These are phyloP conservation scores for Tribolium freemani DNA, from an alignment of 2,888 invertebrate species.

Conservation along the genomic window DNA sequence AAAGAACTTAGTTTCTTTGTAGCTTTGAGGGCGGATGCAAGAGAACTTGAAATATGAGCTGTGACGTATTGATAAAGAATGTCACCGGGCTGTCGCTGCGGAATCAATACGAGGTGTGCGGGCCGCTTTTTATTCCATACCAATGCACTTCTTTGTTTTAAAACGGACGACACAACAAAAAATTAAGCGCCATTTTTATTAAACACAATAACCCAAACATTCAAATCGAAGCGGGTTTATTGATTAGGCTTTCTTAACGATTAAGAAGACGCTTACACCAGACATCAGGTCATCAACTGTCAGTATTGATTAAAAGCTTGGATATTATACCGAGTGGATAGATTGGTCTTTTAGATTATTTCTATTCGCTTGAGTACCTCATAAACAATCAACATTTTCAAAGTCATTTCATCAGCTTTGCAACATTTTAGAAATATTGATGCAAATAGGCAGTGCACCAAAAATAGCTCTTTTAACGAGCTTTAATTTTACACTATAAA, in stretches of 20 bases:
- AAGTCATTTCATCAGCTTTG: not conserved
- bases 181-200: not conserved
- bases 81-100: conserved; percentile 78
- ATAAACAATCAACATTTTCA: not conserved
- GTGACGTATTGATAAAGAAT: conserved; percentile 76
- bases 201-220: not conserved
- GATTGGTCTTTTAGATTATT: not conserved
- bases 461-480: not conserved
- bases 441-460: not conserved
- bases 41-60: conserved; percentile 70
- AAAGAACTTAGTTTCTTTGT: conserved; percentile 75
- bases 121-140: conserved; percentile 59
- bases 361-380: not conserved
- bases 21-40: conserved; percentile 69
- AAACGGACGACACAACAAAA: conserved; percentile 6
- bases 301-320: conserved; percentile 13
- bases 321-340: not conserved
- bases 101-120: conserved; percentile 69
- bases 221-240: not conserved
- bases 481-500: no score
- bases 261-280: conserved; percentile 7
- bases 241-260: conserved; percentile 4
- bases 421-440: not conserved
- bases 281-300: conserved; percentile 14
- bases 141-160: conserved; percentile 55